Base-by-base conservation (phyloP, 2,113 vertebrate species). In the Amphiprion ocellaris region DNA sequence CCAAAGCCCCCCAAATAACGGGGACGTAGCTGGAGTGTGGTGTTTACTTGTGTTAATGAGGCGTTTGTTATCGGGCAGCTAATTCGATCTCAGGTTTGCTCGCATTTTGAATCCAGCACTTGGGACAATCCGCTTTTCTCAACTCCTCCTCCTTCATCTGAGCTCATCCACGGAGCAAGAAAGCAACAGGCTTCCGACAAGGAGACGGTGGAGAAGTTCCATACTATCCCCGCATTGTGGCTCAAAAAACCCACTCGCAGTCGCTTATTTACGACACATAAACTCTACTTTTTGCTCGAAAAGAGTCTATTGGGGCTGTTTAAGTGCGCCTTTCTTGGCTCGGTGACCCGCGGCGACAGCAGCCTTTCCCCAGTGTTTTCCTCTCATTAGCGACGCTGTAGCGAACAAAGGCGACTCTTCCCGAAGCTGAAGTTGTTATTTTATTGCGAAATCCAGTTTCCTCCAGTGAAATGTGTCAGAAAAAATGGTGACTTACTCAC, bases 41-140 rank as follows among this genome's bases (percentile, higher is more conserved):
- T 12, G 9, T 19, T 8, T 37, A 0, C 4, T 64, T 8, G 1
- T 11, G 15, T 1, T 47, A 50, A 53, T 12, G 49, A 69, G 52
- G 1, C n/a, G 10, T 61, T 54, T 19, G 0, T 1, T 19, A 8
- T 4, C 4, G 9, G 16, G 46, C 19, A 9, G n/a, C 4, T 30
- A 56, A 69, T 72, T 19, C 3, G 10, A 49, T 12, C 6, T 28
- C 19, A 14, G 30, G 47, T 58, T 81, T 49, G 24, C 2, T 52
- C 6, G 54, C 79, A 58, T 90, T 91, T 87, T 83, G 82, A 84
- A 81, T 65, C 71, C 59, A 19, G 30, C 70, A 66, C 23, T 81
- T 33, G 64, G 84, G 89, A 85, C 93, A 94, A 94, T 94, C 94
- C 92, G 94, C 91, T 94, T 95, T 94, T 81, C 92, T 89, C 86